A percentile compares a stretch with the other conserved stretches of the same genome.
Evolutionary conservation across 2,113 vertebrate genomes (phyloP).

Genomic region (Pao palembangensis): DNA sequence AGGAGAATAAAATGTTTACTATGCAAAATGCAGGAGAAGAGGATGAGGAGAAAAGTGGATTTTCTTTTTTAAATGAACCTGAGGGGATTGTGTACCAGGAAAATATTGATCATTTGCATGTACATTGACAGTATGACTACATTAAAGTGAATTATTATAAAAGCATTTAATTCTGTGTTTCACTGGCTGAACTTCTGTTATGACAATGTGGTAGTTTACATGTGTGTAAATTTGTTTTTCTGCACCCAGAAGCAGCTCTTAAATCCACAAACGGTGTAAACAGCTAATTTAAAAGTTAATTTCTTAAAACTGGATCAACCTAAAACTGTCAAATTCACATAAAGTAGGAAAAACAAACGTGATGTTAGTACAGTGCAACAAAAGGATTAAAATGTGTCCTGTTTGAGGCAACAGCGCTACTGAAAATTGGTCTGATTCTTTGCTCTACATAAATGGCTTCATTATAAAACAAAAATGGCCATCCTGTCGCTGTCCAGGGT

Average conservation of each 20-base stretch:
- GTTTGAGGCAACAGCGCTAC: too few species aligned
- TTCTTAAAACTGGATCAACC: too few species aligned
- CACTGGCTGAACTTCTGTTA: not conserved
- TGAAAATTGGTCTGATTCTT: too few species aligned
- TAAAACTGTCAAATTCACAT: not conserved
- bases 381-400: too few species aligned
- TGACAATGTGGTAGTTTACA: not conserved
- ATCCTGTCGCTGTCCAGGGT: too few species aligned
- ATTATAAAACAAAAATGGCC: too few species aligned
- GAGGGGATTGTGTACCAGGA: slow-evolving; percentile 33
- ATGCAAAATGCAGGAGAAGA: slow-evolving; percentile 62
- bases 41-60: slow-evolving; percentile 16
- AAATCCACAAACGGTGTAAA: not conserved
- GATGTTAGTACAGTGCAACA: not conserved
- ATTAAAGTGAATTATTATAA: slow-evolving; percentile 55
- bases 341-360: not conserved
- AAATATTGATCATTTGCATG: slow-evolving; percentile 61
- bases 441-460: too few species aligned
- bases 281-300: too few species aligned
- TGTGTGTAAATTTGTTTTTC: not conserved
- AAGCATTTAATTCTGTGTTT: slow-evolving; percentile 39
- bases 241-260: not conserved
- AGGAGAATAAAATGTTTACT: slow-evolving; percentile 53
- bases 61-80: slow-evolving; percentile 44
- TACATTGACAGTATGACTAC: slow-evolving; percentile 28